Evolutionary conservation across 2,113 vertebrate species (phyloP).

Genomic region (Mastomys coucha): DNA sequence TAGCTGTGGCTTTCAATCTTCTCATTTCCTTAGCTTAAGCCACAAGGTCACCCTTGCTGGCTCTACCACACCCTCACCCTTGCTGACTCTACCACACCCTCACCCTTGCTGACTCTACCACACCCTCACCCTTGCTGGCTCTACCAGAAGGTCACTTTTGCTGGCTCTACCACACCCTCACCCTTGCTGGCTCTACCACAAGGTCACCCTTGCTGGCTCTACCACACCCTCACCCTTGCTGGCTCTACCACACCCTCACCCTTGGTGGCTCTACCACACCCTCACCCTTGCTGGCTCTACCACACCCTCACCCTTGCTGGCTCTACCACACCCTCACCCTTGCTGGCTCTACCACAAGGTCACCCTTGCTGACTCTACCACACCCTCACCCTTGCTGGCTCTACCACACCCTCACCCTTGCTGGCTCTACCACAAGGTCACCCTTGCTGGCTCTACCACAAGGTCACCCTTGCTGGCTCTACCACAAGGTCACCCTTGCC

Average conservation of each 20-base stretch:
- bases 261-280: no score
- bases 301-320: not conserved
- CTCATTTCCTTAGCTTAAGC: conserved; percentile 8
- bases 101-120: no score
- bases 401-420: not conserved
- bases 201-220: not conserved
- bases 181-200: no score
- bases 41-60: not conserved
- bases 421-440: no score
- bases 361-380: no score
- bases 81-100: no score
- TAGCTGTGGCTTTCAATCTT: not conserved
- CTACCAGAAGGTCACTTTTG: not conserved
- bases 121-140: not conserved
- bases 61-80: not conserved
- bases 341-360: no score
- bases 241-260: no score
- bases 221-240: not conserved
- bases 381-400: not conserved
- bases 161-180: no score
- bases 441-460: not conserved
- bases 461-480: not conserved
- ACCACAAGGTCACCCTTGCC: not conserved
- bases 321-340: no score
- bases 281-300: not conserved